Evolutionary conservation across 2,797 vertebrate genomes (phyloP).

Genomic region (Phrynocephalus guinanensis): DNA sequence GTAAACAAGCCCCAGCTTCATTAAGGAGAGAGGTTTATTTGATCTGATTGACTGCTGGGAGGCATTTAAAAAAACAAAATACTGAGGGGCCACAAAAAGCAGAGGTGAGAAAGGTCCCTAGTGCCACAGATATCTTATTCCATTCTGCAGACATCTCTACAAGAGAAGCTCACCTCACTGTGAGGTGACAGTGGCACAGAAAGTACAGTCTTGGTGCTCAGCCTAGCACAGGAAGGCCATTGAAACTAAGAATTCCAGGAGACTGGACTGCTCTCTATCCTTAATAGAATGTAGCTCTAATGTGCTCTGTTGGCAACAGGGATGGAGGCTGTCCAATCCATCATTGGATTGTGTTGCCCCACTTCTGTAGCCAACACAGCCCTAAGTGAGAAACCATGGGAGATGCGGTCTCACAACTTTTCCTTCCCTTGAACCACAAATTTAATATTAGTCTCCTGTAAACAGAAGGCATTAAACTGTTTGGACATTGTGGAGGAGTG

Average conservation of each 20-base stretch:
- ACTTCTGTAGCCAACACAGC: neutral
- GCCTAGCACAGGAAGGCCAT: neutral
- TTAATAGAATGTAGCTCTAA: no score
- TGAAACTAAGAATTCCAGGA: no score
- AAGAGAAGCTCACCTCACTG: neutral
- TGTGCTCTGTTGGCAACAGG: neutral
- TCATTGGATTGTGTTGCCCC: neutral
- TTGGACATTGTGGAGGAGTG: no score
- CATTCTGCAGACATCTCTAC: neutral
- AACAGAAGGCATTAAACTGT: no score
- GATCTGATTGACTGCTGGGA: neutral
- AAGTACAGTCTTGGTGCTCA: neutral
- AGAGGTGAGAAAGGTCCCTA: neutral
- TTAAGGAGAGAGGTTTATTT: neutral
- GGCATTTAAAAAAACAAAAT: neutral
- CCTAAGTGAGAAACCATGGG: neutral
- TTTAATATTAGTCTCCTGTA: neutral
- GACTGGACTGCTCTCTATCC: neutral
- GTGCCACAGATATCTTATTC: no score
- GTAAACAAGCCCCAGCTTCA: neutral
- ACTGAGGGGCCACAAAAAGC: neutral
- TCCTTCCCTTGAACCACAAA: accelerated
- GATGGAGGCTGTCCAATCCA: neutral
- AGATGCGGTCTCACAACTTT: neutral
- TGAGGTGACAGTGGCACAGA: neutral